Evolutionary conservation across 2,797 vertebrate species (phyloP), one percentile per base, ranked within the genome.

Genomic region (Schizothorax lantsangensis): DNA sequence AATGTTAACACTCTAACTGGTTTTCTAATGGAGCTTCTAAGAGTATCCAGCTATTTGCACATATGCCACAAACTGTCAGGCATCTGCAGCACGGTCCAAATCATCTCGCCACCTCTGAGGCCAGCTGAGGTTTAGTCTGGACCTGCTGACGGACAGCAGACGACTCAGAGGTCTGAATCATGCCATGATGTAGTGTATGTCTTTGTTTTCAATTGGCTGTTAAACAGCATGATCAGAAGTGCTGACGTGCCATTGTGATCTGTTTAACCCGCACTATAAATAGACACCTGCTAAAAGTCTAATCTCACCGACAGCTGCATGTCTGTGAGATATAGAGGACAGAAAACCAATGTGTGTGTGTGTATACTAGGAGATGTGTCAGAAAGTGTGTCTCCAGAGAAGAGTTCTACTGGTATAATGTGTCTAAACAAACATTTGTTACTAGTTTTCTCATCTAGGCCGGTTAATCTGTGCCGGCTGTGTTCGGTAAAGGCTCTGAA

Each of bases 221-320:
- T 84, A 84, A 66, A 77, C 43, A 66, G 30, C 45, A 38, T 3
- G 73, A 81, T 86, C 38, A 26, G 43, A 73, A 23, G 57, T 64
- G 64, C 40, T 62, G 77, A 80, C 38, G 57, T 79, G 40, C 30
- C 81, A 57, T 54, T 57, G 68, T 9, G 36, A 79, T 77, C 80
- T 77, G 36, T 85, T 62, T 85, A 87, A 88, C 52, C 62, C 57
- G 7, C 66, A 49, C 88, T 88, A 84, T 81, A 85, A 54, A 79
- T 71, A 86, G 54, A 43, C 80, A 87, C 83, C 85, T 90, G 88
- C 81, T 80, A 88, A 66, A 69, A 75, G 69, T 88, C 82, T 84
- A 86, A 85, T 81, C 75, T 59, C 49, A 57, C 62, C 5, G 59
- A 88, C 87, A 87, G 85, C 84, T 88, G 80, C 64, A 38, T n/a